Conservation (phyloP, 2,888 invertebrate species). For the Idaea dimidiata region DNA sequence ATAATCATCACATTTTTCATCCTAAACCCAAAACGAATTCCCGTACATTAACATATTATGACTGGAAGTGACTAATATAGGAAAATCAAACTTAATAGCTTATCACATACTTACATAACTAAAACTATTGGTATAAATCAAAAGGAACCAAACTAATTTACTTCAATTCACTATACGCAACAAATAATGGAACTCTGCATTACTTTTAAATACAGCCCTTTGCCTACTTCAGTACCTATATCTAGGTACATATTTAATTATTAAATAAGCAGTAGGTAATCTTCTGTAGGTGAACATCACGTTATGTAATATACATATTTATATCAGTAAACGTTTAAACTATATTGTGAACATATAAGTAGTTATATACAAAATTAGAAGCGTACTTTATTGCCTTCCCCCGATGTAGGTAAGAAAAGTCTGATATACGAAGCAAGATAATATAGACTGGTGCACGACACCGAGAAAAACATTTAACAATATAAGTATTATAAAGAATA, state of each 20-base stretch:
- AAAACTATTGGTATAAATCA: conserved; percentile 51
- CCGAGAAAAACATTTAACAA: not conserved
- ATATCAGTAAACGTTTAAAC: conserved; percentile 10
- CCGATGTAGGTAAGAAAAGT: conserved; percentile 67
- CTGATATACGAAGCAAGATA: conserved; percentile 32
- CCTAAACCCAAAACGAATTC: conserved; percentile 51
- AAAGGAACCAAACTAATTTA: conserved; percentile 64
- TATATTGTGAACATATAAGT: conserved; percentile 44
- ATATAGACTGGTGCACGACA: conserved; percentile 11
- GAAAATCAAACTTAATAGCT: conserved; percentile 66
- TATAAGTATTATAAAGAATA: not conserved
- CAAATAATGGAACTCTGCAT: conserved; percentile 24
- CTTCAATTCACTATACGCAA: conserved; percentile 41
- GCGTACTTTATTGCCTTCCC: conserved; percentile 88
- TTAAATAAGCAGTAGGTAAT: conserved; percentile 5
- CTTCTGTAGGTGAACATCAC: conserved; percentile 4
- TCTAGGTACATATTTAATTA: conserved; percentile 27
- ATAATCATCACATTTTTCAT: conserved; percentile 63
- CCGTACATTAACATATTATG: conserved; percentile 76
- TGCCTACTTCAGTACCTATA: conserved; percentile 36
- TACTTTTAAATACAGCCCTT: conserved; percentile 44
- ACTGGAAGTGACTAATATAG: conserved; percentile 79
- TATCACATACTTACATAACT: conserved; percentile 62
- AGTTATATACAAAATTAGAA: conserved; percentile 75
- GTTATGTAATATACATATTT: conserved; percentile 2